Base-by-base conservation (phyloP, 2,797 vertebrate species). In the Oreochromis mossambicus region DNA sequence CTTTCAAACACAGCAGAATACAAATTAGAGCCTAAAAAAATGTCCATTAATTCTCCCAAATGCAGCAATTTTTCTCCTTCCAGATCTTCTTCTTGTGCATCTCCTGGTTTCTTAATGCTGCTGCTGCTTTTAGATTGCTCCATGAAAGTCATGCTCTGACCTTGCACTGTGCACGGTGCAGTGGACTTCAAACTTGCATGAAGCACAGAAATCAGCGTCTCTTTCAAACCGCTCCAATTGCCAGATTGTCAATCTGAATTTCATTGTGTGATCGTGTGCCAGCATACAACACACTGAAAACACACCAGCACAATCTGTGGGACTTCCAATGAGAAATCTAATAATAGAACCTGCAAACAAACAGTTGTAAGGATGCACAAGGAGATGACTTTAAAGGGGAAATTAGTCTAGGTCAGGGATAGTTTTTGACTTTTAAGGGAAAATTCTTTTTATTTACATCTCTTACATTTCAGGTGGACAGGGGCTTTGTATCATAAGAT, bases 371-470 rank as follows among this genome's bases (percentile, higher is more conserved):
- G 9, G 24, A 48, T 48, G 43, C 43, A 48, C 1, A 32, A 73
- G 41, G 15, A 73, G 43, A 8, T 48, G 70, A 32, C 26, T 75
- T 32, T 19, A 75, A 50, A 75, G 26, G 43, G 10, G 10, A 75
- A 32, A 75, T 75, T 19, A 32, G 43, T 7, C 43, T 12, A 1
- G 11, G 14, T 13, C 2, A 13, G 68, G 10, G 26, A 32, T 50
- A 32, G 26, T 12, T 50, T 75, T 0, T 26, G 17, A 50, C 13
- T n/a, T 75, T 75, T 32, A 48, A 26, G 41, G 41, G 21, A 1
- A 17, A 11, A 73, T 29, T 0, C 0, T 46, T 29, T 48, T 12
- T 6, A 11, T 73, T 46, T 17, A 58, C 41, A 73, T 2, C 0
- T 2, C n/a, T 11, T 15, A 1, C 26, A 13, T 48, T 75, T 75